Evolutionary conservation across 2,797 vertebrate genomes (phyloP).

Genomic region (Notamacropus eugenii): DNA sequence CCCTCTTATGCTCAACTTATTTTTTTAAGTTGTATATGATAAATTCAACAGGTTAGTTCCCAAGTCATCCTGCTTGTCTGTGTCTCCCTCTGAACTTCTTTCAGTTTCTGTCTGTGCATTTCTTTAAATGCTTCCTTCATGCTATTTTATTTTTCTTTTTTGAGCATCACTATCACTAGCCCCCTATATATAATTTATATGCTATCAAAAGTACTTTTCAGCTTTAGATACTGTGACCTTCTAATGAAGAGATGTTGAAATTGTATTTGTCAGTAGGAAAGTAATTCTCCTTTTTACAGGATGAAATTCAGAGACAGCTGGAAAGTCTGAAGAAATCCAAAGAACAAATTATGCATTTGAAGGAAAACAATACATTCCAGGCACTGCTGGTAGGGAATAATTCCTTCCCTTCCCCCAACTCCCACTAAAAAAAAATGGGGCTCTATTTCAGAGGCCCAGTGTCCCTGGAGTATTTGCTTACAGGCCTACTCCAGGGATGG

Average conservation of each 20-base stretch:
- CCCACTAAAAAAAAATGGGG: too few relatives aligned
- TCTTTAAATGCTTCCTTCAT: not conserved
- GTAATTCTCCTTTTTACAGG: not conserved
- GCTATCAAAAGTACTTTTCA: not conserved
- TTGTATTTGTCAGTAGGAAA: not conserved
- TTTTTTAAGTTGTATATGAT: not conserved
- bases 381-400: not conserved
- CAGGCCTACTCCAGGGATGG: too few relatives aligned
- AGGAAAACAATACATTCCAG: not conserved
- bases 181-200: not conserved
- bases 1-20: not conserved
- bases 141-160: not conserved
- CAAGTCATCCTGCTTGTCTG: not conserved
- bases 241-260: not conserved
- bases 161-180: not conserved
- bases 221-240: not conserved
- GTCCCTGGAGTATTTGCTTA: too few relatives aligned
- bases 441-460: too few relatives aligned
- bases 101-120: not conserved
- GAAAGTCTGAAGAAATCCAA: not conserved
- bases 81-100: too few relatives aligned
- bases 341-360: not conserved
- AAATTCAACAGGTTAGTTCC: not conserved
- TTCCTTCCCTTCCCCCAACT: not conserved
- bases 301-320: constrained; percentile 3